Conservation (phyloP, 2,797 vertebrate genomes). For the Margarornis squamiger region DNA sequence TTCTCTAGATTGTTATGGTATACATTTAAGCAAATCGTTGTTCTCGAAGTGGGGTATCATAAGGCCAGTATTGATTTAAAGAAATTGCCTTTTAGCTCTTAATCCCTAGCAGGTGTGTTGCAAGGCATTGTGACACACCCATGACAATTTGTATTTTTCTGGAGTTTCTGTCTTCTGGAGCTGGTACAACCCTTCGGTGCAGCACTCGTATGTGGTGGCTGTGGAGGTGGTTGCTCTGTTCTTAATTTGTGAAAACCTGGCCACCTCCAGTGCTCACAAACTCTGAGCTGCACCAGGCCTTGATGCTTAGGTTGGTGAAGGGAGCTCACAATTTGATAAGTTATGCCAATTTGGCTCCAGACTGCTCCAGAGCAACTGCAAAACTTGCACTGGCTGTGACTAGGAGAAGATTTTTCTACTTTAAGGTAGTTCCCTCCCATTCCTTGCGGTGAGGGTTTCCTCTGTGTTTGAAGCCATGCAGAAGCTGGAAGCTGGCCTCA, state of each 20-base stretch:
- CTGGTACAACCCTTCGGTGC: background rate
- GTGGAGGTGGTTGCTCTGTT: background rate
- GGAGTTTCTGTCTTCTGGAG: background rate
- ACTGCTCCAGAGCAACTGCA: background rate
- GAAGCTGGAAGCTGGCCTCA: background rate
- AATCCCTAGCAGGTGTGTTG: background rate
- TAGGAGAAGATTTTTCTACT: background rate
- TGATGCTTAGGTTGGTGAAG: background rate
- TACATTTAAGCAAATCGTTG: rapidly evolving
- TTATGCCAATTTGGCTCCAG: background rate
- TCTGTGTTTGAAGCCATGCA: background rate
- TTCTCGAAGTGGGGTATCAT: background rate
- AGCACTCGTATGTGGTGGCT: background rate
- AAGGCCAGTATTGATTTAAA: background rate
- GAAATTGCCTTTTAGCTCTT: background rate
- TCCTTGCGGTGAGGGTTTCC: background rate
- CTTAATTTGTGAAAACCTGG: background rate
- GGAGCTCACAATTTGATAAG: background rate
- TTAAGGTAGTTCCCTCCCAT: background rate
- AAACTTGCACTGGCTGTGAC: background rate
- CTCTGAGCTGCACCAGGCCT: background rate
- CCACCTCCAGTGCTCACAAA: rapidly evolving
- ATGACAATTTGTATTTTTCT: background rate
- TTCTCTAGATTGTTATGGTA: background rate
- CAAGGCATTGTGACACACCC: background rate